Evolutionary conservation across 1,140 invertebrate species (phyloP), one percentile per base, ranked within the genome.

Genomic region (Sycophila sp.): DNA sequence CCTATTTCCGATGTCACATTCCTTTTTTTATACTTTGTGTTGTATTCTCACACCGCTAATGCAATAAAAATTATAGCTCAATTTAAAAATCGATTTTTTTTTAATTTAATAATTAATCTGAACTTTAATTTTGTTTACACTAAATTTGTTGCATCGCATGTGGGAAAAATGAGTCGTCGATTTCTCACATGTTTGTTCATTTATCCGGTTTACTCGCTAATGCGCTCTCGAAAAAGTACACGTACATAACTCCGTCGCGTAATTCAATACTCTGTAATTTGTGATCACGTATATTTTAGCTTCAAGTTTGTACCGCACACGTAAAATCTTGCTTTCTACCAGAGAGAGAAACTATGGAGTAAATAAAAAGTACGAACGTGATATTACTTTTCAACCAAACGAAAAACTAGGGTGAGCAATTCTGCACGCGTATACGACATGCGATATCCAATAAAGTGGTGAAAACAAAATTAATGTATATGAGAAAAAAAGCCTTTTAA

Each of bases 241-340:
- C 26, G 4, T 62, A 17, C n/a, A 45, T n/a, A 32, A 47, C 26
- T 62, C 42, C 17, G 19, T 17, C 42, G 10, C 1, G 38, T 32
- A 47, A 62, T 42, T 60, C 7, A 28, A 60, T 62, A 19, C 47
- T 62, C 34, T 47, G 22, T 62, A 32, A 26, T 38, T 58, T 58
- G 32, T 13, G 24, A 38, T 28, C 42, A 11, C 42, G 42, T 47
- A 47, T 47, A 47, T 47, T 47, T 47, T 15, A 45, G 13, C 5
- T 19, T 1, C 24, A n/a, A 22, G 17, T 47, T 47, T 47, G 42
- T 47, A 47, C 42, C 13, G 42, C 36, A 59, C 56, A 28, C 56
- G 17, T 24, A 2, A 59, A 59, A 59, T 40, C 22, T 40, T 42
- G 22, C 26, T 59, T 42, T 11, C n/a, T n/a, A n/a, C n/a, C n/a